These are phyloP conservation scores for Pteropus alecto DNA, from an alignment of 2,113 vertebrate species.

Conservation along the genomic window DNA sequence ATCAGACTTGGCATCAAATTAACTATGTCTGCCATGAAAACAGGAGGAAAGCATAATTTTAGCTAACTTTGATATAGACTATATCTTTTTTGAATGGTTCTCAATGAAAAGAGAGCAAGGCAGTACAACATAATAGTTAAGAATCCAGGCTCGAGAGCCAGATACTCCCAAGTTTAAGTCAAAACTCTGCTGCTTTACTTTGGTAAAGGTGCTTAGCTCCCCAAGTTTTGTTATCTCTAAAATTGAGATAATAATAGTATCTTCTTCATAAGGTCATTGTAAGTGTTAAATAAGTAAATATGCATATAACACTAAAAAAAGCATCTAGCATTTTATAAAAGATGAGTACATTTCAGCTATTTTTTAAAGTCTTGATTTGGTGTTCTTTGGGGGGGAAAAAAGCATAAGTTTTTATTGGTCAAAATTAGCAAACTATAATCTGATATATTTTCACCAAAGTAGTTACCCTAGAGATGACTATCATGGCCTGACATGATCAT, in stretches of 20 bases:
- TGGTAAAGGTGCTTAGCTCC: background rate
- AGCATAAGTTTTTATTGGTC: background rate
- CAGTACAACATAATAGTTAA: background rate
- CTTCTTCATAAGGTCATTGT: background rate
- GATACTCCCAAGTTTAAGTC: background rate
- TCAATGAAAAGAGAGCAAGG: background rate
- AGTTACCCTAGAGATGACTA: background rate
- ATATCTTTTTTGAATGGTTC: background rate
- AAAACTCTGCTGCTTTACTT: background rate
- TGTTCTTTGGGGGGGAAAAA: background rate
- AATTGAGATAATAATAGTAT: background rate
- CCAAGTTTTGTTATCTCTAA: background rate
- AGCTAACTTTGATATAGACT: background rate
- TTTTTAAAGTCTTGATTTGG: background rate
- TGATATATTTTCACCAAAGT: background rate
- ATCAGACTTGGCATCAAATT: background rate
- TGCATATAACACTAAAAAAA: background rate
- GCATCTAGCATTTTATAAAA: background rate
- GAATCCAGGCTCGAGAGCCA: background rate
- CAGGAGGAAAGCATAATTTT: background rate
- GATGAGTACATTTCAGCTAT: background rate
- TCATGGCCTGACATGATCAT: background rate
- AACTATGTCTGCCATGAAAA: background rate
- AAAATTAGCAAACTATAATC: background rate
- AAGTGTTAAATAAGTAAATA: background rate